phyloP scores from a whole-genome alignment of 2,888 invertebrate species.

The Lottia gigantea region DNA sequence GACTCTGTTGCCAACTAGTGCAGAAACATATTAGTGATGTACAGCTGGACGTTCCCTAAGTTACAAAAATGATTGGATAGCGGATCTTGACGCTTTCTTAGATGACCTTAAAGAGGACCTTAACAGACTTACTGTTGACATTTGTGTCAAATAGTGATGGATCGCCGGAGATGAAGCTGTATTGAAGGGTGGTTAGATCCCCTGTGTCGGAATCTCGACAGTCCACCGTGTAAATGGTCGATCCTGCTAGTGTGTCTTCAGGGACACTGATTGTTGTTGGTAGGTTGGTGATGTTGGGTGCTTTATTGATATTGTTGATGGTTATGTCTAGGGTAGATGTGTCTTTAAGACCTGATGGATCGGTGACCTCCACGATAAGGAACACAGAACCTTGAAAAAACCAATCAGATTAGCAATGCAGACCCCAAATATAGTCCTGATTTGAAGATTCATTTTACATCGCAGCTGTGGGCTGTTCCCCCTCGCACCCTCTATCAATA shows the following conservation, averaged over 20 bases:
- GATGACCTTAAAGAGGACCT: too few species aligned
- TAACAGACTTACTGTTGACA: slow-evolving; percentile 5
- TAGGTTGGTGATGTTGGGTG: slow-evolving; percentile 7
- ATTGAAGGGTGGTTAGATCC: slow-evolving; percentile 3
- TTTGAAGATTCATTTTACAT: too few species aligned
- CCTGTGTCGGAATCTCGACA: background rate
- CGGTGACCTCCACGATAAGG: background rate
- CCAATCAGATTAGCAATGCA: background rate
- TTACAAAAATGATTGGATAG: too few species aligned
- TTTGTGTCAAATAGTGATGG: background rate
- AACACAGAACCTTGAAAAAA: background rate
- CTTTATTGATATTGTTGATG: slow-evolving; percentile 10
- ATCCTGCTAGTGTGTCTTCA: slow-evolving; percentile 12
- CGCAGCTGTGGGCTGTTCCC: too few species aligned
- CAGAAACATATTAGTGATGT: too few species aligned
- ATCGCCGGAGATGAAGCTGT: background rate
- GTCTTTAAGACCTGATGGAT: background rate
- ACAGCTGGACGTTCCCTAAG: too few species aligned
- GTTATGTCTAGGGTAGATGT: background rate
- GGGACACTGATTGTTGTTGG: background rate
- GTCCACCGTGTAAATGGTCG: background rate
- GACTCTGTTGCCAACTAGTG: too few species aligned
- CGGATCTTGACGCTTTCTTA: too few species aligned
- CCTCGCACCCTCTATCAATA: too few species aligned
- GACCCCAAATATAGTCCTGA: too few species aligned